phyloP scores from a whole-genome alignment of 2,113 vertebrate genomes.

The Saccopteryx leptura region DNA sequence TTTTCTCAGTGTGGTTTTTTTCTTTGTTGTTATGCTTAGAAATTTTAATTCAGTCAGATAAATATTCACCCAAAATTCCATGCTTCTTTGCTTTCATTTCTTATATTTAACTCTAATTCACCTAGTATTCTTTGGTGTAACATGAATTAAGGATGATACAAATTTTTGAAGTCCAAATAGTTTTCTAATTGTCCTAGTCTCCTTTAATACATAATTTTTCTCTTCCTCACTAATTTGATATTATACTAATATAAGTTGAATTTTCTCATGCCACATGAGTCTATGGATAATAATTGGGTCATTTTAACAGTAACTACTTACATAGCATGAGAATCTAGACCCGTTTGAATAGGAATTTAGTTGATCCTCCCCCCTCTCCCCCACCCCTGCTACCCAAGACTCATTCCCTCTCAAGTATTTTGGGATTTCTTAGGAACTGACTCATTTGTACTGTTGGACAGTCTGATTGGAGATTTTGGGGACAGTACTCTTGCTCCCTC shows the following conservation, averaged over 20 bases:
- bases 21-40: conserved; percentile 41
- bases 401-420: neutral
- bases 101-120: conserved; percentile 18
- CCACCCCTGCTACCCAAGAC: neutral
- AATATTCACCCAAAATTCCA: neutral
- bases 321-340: neutral
- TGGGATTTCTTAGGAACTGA: neutral
- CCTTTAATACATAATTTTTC: neutral
- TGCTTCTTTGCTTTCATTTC: conserved; percentile 9
- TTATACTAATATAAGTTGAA: neutral
- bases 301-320: conserved; percentile 33
- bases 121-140: neutral
- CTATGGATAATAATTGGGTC: neutral
- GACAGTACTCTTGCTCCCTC: neutral
- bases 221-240: conserved; percentile 4
- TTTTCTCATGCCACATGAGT: neutral
- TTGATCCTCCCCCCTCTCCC: neutral
- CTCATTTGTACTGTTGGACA: neutral
- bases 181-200: neutral
- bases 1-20: neutral
- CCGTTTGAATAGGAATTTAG: neutral
- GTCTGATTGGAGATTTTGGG: neutral
- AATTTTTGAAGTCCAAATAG: neutral
- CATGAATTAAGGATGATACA: neutral
- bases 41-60: conserved; percentile 35